Evolutionary conservation across 2,113 vertebrate species (phyloP), one percentile per base, ranked within the genome.

Genomic region (Pseudorectes ferrugineus): DNA sequence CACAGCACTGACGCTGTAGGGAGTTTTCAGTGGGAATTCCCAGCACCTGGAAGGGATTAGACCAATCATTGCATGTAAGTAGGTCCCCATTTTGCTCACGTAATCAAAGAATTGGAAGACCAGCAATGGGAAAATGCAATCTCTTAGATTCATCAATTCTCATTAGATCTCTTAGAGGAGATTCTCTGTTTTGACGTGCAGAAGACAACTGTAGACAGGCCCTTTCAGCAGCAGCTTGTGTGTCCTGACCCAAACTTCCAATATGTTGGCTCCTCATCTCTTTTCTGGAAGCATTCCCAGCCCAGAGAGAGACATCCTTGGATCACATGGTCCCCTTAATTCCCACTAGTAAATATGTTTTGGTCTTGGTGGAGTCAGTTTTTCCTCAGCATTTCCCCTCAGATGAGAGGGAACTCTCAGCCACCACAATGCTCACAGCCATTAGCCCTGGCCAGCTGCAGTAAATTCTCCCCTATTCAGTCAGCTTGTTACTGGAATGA

Each of bases 401-500:
- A 63, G 58, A 62, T 3, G 3, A 94, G 66, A 52, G 54, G 5
- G 4, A 89, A 77, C 62, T 92, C 51, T 28, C 63, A 88, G 63
- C 51, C 78, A 88, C 89, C 46, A 70, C 92, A 97, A 62, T 74
- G n/a, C 54, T 94, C 51, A 25, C 81, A 92, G 62, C 59, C 85
- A 26, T 83, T 85, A 90, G 78, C 70, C 76, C 92, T 67, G 58
- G 82, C 94, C 89, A 95, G 72, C 89, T 93, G 92, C 92, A 95
- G 74, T 80, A 94, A 96, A 96, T 91, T 51, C 87, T 94, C 75
- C 51, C 57, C 40, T 93, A 12, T 73, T 88, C 85, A 88, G 82
- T 80, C 63, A 93, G 43, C 43, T 88, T 92, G 55, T 94, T 95
- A 88, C 71, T 90, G 94, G 92, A 95, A 97, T 82, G 88, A 91